Evolutionary conservation across 2,888 invertebrate genomes (phyloP).

Genomic region (Agrypnus murinus): DNA sequence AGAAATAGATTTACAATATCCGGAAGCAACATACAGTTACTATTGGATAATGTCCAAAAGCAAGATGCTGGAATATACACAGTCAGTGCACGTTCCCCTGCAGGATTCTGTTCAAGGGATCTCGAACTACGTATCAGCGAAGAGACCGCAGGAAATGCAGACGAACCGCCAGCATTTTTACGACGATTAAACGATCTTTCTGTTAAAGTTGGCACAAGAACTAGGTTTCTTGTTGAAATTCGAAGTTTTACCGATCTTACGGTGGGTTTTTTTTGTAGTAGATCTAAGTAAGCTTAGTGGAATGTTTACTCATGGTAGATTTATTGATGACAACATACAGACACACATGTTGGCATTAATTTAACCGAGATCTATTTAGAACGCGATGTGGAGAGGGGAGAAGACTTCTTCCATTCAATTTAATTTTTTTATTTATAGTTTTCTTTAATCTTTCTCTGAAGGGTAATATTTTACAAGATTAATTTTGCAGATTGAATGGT

Average conservation of each 20-base stretch:
- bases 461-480: neutral
- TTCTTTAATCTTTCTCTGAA: neutral
- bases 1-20: constrained; percentile 76
- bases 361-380: constrained; percentile 3
- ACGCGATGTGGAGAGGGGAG: constrained; percentile 1
- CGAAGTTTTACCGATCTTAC: constrained; percentile 83
- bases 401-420: neutral
- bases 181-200: constrained; percentile 89
- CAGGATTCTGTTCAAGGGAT: constrained; percentile 73
- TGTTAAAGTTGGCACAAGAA: constrained; percentile 92
- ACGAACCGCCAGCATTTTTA: constrained; percentile 88
- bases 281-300: neutral
- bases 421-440: neutral
- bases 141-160: constrained; percentile 63
- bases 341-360: constrained; percentile 39
- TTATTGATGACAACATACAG: constrained; percentile 39
- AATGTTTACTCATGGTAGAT: constrained; percentile 24
- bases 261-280: constrained; percentile 71
- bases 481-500: constrained; percentile 85
- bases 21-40: constrained; percentile 81
- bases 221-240: constrained; percentile 89
- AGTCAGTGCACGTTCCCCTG: constrained; percentile 78
- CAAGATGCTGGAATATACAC: constrained; percentile 86
- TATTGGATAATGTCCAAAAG: constrained; percentile 82
- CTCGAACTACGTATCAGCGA: constrained; percentile 76